These are phyloP conservation scores for Cyanocitta stelleri DNA, from an alignment of 2,113 vertebrate species.

Conservation along the genomic window DNA sequence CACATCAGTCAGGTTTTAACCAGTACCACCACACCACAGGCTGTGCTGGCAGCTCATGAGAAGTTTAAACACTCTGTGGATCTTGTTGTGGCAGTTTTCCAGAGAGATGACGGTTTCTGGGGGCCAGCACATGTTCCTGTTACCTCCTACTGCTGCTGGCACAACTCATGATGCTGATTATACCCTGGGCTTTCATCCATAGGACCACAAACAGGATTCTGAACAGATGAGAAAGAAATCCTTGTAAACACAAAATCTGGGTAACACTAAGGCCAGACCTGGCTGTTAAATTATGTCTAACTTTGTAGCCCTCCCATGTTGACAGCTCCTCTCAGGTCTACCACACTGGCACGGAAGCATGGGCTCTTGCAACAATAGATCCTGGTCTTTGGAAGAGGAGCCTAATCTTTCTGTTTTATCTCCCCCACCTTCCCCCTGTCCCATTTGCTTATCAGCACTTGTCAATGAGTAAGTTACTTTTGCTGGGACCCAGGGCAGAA, in stretches of 20 bases:
- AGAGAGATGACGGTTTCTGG: background rate
- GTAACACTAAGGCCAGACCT: background rate
- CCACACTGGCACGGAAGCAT: background rate
- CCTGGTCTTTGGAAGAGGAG: constrained; percentile 6
- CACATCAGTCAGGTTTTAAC: background rate
- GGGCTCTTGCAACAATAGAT: background rate
- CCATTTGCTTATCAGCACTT: background rate
- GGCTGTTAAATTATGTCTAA: background rate
- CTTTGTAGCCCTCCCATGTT: background rate
- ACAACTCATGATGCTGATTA: background rate
- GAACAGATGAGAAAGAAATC: background rate
- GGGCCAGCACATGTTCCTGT: background rate
- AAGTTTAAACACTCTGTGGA: background rate
- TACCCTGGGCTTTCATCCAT: background rate
- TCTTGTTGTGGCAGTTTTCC: background rate
- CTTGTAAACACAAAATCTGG: background rate
- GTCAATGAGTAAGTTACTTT: background rate
- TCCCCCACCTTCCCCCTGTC: background rate
- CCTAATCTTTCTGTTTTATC: background rate
- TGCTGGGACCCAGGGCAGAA: background rate
- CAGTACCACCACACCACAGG: background rate
- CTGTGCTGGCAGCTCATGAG: background rate
- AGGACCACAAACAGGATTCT: background rate
- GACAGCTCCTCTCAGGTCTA: background rate
- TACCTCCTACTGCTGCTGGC: background rate